A percentile compares a stretch with the other conserved stretches of the same genome.
Conservation (phyloP, 2,113 vertebrate genomes). For the Xiphophorus hellerii region DNA sequence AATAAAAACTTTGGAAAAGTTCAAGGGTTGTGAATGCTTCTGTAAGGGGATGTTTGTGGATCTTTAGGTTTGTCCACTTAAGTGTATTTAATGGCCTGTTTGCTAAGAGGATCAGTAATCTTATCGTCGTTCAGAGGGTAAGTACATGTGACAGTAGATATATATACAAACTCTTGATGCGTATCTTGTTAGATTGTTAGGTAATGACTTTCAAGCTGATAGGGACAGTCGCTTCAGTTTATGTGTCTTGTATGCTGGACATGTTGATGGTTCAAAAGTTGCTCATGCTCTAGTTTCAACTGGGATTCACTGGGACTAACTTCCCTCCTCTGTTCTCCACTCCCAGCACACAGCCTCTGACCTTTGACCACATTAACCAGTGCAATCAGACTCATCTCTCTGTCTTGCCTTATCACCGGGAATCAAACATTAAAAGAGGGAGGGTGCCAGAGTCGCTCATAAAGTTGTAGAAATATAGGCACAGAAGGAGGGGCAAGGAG, state of each 20-base stretch:
- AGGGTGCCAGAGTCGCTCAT: slow-evolving; percentile 62
- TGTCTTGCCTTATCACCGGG: slow-evolving; percentile 75
- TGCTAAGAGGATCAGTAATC: slow-evolving; percentile 63
- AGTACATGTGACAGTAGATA: slow-evolving; percentile 73
- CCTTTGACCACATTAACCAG: slow-evolving; percentile 83
- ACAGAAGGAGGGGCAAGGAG: slow-evolving; percentile 6
- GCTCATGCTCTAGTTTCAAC: slow-evolving; percentile 26
- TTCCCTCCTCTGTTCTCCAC: slow-evolving; percentile 22
- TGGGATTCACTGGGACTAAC: slow-evolving; percentile 29
- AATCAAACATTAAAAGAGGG: slow-evolving; percentile 81
- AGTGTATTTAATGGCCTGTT: slow-evolving; percentile 59
- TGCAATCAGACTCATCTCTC: slow-evolving; percentile 69
- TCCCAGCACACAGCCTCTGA: slow-evolving; percentile 54
- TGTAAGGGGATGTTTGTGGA: background rate
- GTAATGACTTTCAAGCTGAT: slow-evolving; percentile 64
- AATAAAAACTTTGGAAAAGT: background rate
- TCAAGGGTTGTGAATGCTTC: background rate
- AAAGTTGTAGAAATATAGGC: slow-evolving; percentile 64
- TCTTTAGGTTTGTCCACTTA: background rate
- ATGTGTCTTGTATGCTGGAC: slow-evolving; percentile 37
- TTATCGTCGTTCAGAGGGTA: slow-evolving; percentile 67
- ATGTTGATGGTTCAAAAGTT: slow-evolving; percentile 47
- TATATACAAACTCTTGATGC: slow-evolving; percentile 74
- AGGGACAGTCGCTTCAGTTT: slow-evolving; percentile 61
- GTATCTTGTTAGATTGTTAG: slow-evolving; percentile 72